phyloP scores from a whole-genome alignment of 1,140 invertebrate genomes.

The Eciton burchellii region DNA sequence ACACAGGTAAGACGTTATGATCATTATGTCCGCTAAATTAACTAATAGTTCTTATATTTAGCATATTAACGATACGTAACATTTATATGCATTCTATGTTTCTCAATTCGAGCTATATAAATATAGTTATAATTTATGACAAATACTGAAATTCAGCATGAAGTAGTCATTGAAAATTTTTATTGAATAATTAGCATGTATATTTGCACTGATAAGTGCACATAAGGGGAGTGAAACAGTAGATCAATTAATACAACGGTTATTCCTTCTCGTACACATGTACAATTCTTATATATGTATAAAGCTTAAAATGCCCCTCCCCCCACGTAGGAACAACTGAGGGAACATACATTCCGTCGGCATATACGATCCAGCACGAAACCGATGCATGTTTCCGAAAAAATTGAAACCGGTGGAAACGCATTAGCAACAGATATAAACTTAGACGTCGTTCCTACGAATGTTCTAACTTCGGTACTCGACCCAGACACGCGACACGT shows the following conservation, averaged over 20 bases:
- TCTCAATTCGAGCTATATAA: background rate
- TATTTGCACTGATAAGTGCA: background rate
- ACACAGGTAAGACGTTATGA: constrained; percentile 74
- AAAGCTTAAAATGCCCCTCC: constrained; percentile 49
- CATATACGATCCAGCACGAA: constrained; percentile 63
- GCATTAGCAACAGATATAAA: constrained; percentile 48
- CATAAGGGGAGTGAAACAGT: constrained; percentile 3
- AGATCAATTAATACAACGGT: constrained; percentile 27
- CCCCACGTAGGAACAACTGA: constrained; percentile 55
- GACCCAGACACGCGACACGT: constrained; percentile 55
- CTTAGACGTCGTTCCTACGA: constrained; percentile 49
- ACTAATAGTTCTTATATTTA: constrained; percentile 29
- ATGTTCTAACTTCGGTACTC: constrained; percentile 54
- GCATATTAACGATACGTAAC: constrained; percentile 43
- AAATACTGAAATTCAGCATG: constrained; percentile 20
- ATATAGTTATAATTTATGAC: background rate
- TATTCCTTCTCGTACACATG: background rate
- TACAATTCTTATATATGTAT: constrained; percentile 41
- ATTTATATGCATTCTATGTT: constrained; percentile 8
- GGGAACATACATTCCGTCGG: constrained; percentile 42
- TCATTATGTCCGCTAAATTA: background rate
- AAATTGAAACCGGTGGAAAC: constrained; percentile 66
- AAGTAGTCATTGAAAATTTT: constrained; percentile 3
- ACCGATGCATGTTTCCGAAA: constrained; percentile 57
- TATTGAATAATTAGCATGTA: constrained; percentile 9